Evolutionary conservation across 1,140 invertebrate genomes (phyloP).

Genomic region (Holotrichia oblita): DNA sequence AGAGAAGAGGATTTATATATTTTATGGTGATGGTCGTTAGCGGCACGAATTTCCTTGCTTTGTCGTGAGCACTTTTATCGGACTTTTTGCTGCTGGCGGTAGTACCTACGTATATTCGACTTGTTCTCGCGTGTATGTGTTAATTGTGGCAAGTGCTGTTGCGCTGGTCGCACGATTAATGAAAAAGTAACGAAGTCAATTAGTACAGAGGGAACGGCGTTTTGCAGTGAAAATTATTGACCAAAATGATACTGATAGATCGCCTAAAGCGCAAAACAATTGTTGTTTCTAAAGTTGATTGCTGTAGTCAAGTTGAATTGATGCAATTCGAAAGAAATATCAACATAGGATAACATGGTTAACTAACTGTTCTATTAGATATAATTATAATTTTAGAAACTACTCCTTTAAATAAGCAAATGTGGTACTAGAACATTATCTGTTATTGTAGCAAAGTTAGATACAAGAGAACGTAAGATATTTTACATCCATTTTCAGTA

Average conservation of each 20-base stretch:
- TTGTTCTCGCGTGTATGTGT: conserved; percentile 8
- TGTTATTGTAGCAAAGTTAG: too few species aligned
- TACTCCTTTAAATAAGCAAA: too few species aligned
- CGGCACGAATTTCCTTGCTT: conserved; percentile 12
- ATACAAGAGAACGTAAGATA: too few species aligned
- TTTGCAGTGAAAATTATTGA: conserved; percentile 31
- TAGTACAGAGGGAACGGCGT: not conserved
- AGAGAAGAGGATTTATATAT: not conserved
- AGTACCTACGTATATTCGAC: not conserved
- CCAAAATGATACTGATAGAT: not conserved
- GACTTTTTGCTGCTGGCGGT: not conserved
- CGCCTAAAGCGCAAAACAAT: too few species aligned
- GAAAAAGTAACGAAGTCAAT: conserved; percentile 35
- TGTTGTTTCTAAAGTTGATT: too few species aligned
- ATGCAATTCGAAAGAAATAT: too few species aligned
- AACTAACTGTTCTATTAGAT: too few species aligned
- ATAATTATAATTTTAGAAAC: too few species aligned
- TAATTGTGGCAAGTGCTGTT: conserved; percentile 16
- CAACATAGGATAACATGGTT: too few species aligned
- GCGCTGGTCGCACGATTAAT: conserved; percentile 11
- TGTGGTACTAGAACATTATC: too few species aligned
- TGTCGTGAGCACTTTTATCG: not conserved
- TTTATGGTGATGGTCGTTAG: not conserved
- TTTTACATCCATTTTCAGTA: too few species aligned
- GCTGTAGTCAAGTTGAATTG: too few species aligned